These are phyloP conservation scores for Crotalus helleri DNA, from an alignment of 2,113 vertebrate species.

Conservation along the genomic window DNA sequence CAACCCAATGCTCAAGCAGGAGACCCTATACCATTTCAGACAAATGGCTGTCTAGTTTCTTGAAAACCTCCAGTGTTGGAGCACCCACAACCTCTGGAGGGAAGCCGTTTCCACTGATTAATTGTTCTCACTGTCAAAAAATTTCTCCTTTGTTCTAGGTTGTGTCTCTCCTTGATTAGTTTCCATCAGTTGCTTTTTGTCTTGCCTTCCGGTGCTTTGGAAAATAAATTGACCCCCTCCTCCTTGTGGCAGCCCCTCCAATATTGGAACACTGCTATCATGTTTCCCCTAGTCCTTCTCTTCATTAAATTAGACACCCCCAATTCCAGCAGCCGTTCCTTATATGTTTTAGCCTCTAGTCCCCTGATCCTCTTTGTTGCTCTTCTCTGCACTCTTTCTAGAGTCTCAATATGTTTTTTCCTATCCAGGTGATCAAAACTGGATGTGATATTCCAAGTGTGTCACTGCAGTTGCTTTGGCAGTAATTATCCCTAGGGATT, in stretches of 20 bases:
- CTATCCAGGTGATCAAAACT: background rate
- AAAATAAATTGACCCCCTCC: background rate
- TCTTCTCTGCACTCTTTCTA: background rate
- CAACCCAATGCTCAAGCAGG: too few species aligned
- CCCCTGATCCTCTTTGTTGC: background rate
- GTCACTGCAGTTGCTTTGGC: background rate
- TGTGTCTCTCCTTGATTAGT: background rate
- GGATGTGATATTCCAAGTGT: background rate
- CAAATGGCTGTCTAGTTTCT: background rate
- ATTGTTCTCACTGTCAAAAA: background rate
- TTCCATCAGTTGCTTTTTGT: background rate
- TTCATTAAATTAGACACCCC: background rate
- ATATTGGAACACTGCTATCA: background rate
- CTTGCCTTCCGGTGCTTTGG: background rate
- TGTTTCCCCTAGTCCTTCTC: background rate
- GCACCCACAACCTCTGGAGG: background rate
- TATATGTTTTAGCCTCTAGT: background rate
- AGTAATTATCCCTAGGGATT: background rate
- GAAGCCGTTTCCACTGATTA: background rate
- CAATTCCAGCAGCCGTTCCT: background rate
- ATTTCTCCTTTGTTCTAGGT: background rate
- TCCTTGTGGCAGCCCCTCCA: rapidly evolving
- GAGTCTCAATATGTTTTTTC: background rate
- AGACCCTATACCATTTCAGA: background rate
- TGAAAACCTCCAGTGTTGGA: background rate